Base-by-base conservation (phyloP, 2,888 invertebrate genomes). In the Himalopsyche kuldschensis region DNA sequence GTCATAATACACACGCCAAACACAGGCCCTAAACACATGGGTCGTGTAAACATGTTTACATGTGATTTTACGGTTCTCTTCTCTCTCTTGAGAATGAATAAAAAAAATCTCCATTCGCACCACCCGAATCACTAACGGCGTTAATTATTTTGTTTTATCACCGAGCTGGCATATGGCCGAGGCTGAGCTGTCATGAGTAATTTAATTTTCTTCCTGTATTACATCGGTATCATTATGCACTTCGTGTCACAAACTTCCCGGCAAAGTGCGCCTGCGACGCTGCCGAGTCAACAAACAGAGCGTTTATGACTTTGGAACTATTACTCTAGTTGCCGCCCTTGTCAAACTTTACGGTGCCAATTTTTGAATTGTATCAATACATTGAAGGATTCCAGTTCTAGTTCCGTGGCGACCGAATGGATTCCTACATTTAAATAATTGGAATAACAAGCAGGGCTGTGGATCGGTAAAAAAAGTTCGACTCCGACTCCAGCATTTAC, bases 201-300 rank as follows among this genome's bases (percentile, higher is more conserved):
- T 55, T 41, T 4, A 41, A 55, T 20, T 55, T 55, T 55, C 55
- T 55, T 55, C 55, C 55, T 55, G 55, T 55, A 55, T 55, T 55
- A 55, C 8, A 55, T 15, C 55, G 20, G n/a, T 55, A 78, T 78
- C 78, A 79, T 27, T 79, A 41, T 30, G 27, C 48, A 31, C 30
- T 79, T 20, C 17, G 30, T n/a, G n/a, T 20, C 24, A 55, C 20
- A 55, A 55, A n/a, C 55, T 55, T 55, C 55, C 20, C 20, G 20
- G 24, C 55, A 2, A 55, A n/a, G 20, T 55, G 20, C 10, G 55
- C 55, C 55, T 41, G 41, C 41, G 41, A 41, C 55, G 20, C 55
- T 20, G 4, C 0, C 17, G 77, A 27, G 31, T 82, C 79, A 79
- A 82, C 82, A 82, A 75, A 46, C 35, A 11, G 24, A 35, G 80